These are phyloP conservation scores for Cepphus grylle DNA, from an alignment of 2,113 vertebrate species.

Conservation along the genomic window DNA sequence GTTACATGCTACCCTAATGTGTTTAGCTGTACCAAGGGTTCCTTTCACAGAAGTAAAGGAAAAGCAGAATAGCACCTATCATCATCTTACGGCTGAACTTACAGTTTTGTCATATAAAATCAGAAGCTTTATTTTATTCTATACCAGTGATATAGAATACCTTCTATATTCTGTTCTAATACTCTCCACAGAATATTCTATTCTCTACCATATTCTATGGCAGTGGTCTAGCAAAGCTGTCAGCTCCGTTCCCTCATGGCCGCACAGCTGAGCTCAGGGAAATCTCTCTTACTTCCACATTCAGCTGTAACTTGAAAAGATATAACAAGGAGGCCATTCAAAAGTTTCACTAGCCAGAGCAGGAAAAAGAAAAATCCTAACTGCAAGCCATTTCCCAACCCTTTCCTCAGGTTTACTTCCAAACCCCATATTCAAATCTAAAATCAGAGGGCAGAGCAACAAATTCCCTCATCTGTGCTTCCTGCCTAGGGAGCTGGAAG, in stretches of 20 bases:
- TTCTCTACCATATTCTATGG: neutral
- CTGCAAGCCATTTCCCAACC: neutral
- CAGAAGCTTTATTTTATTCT: neutral
- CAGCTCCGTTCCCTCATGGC: neutral
- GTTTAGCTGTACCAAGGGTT: neutral
- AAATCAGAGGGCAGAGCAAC: neutral
- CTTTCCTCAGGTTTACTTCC: neutral
- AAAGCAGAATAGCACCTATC: neutral
- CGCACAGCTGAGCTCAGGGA: neutral
- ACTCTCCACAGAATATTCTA: neutral
- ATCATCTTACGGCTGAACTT: neutral
- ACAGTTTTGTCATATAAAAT: neutral
- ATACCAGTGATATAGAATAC: neutral
- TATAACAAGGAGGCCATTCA: neutral
- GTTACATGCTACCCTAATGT: neutral
- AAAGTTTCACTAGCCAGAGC: neutral
- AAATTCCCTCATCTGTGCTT: neutral
- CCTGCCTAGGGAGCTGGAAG: neutral
- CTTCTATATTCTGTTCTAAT: neutral
- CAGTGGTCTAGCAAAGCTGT: neutral
- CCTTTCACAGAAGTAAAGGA: neutral
- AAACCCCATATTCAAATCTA: neutral
- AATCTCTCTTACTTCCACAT: neutral
- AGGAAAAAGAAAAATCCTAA: neutral
- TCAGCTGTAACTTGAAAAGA: neutral